Evolutionary conservation across 2,888 invertebrate species (phyloP), one percentile per base, ranked within the genome.

Genomic region (Abrostola tripartita): DNA sequence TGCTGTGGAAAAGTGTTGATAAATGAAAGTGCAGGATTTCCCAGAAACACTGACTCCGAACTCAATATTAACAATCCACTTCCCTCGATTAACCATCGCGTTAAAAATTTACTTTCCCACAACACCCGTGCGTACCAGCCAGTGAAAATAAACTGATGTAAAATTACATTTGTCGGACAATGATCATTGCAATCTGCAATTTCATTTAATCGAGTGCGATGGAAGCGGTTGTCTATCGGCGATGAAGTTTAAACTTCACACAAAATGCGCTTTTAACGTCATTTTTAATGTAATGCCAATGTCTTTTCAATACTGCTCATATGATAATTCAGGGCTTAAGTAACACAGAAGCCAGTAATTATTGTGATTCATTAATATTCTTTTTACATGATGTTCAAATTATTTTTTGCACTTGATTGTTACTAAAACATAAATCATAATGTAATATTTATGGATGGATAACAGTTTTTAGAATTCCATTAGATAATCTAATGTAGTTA

Each of bases 201-300:
- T 79, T 79, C 81, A 82, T 81, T 81, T 78, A 52, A 76, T 73
- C 76, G 76, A 77, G 79, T 74, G 74, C 75, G 61, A 69, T 75
- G 68, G 70, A 76, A 69, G 78, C 79, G 78, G 83, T 83, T 85
- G 59, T 81, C 74, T 65, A 75, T 79, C 76, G 57, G 67, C 65
- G 52, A 61, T 37, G 52, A 64, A 71, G 80, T 85, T 85, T 84
- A 81, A 84, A 85, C 85, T 85, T 83, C 74, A 56, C 74, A 56
- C 24, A 24, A 24, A 56, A 63, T 69, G 62, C 53, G 64, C 61
- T 75, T 71, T 68, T 62, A 37, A 44, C 38, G 50, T 64, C 38
- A 7, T 12, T 57, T 49, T 69, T 37, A 54, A 6, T 60, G 5
- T 14, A 14, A 56, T 24, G 36, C 24, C 44, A 9, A 47, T 1